Evolutionary conservation across 1,140 invertebrate genomes (phyloP).

Genomic region (Diorhabda carinulata): DNA sequence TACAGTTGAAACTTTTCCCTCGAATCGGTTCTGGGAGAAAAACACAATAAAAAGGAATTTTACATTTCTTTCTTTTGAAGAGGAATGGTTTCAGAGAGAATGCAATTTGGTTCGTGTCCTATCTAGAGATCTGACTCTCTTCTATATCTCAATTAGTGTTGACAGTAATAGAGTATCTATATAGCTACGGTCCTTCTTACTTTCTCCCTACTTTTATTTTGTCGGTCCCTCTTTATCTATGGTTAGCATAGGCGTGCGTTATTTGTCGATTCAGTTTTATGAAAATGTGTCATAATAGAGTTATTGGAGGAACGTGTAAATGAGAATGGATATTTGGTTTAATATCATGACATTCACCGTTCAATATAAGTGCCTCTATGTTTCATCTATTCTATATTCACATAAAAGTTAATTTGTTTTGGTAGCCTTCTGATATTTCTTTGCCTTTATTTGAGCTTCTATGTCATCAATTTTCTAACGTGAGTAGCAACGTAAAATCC

Average conservation of each 20-base stretch:
- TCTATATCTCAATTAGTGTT: slow-evolving; percentile 8
- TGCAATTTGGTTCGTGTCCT: slow-evolving; percentile 1
- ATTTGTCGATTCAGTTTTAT: too few species aligned
- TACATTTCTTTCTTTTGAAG: slow-evolving; percentile 1
- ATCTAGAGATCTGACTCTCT: slow-evolving; percentile 1
- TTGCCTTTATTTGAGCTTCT: too few species aligned
- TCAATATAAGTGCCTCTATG: too few species aligned
- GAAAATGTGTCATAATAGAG: too few species aligned
- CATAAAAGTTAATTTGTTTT: too few species aligned
- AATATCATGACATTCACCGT: too few species aligned
- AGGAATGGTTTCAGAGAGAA: neutral
- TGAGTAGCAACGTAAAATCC: too few species aligned
- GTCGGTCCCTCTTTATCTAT: neutral
- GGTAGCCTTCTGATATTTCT: too few species aligned
- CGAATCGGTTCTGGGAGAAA: neutral
- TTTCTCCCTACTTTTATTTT: neutral
- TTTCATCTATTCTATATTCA: too few species aligned
- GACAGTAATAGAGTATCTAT: slow-evolving; percentile 6
- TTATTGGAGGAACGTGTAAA: too few species aligned
- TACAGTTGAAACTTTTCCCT: neutral
- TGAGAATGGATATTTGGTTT: too few species aligned
- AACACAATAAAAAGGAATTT: slow-evolving; percentile 1
- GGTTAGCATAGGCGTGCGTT: neutral
- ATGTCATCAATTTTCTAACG: too few species aligned
- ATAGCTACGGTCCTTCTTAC: neutral